Conservation (phyloP, 2,113 vertebrate species). For the Turnix velox region DNA sequence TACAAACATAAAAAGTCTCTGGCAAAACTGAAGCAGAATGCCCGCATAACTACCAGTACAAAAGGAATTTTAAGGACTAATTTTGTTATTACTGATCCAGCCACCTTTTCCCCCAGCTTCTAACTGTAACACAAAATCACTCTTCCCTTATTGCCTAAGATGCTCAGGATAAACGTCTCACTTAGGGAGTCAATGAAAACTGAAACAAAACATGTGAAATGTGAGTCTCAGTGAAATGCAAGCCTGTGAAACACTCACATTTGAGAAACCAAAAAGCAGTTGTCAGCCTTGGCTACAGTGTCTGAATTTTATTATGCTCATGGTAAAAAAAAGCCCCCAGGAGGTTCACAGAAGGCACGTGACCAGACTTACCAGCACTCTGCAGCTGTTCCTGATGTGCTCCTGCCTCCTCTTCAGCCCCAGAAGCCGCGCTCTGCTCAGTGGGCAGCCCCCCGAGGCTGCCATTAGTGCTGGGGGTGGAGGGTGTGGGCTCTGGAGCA, state of each 20-base stretch:
- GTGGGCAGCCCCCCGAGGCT: constrained; percentile 22
- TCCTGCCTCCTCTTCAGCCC: constrained; percentile 64
- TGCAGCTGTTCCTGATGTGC: constrained; percentile 62
- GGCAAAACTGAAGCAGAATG: background rate
- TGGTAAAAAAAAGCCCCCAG: background rate
- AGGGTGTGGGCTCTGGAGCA: constrained; percentile 45
- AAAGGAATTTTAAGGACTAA: background rate
- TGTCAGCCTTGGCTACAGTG: accelerated
- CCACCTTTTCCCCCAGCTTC: background rate
- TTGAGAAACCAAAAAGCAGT: background rate
- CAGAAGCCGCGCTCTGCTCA: constrained; percentile 28
- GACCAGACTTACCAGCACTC: constrained; percentile 71
- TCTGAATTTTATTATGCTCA: accelerated
- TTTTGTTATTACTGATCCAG: background rate
- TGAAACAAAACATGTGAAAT: background rate
- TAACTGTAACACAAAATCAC: background rate
- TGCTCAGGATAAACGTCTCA: background rate
- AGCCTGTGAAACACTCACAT: accelerated
- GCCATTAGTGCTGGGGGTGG: constrained; percentile 42
- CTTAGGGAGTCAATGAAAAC: background rate
- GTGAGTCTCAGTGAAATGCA: accelerated
- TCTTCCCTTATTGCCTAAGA: background rate
- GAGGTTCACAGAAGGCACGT: background rate
- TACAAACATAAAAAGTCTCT: background rate
- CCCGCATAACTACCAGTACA: background rate